Evolutionary conservation across 2,113 vertebrate genomes (phyloP).

Genomic region (Macquaria australasica): DNA sequence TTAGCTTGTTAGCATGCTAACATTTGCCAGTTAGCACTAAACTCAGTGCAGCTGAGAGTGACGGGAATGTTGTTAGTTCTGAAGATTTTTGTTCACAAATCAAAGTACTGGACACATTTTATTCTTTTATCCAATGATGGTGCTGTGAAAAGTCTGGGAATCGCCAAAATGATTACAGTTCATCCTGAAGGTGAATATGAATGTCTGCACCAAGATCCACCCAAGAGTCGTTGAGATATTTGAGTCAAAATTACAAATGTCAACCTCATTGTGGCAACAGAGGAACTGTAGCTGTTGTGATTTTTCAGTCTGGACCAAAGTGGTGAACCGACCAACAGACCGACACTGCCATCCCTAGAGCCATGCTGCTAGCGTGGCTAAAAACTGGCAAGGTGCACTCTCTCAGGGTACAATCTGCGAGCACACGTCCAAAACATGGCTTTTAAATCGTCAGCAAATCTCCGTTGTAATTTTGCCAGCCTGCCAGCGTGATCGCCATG

Average conservation of each 20-base stretch:
- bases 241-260: not conserved
- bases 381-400: not conserved
- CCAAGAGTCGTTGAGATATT: not conserved
- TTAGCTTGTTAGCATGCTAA: not conserved
- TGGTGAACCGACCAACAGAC: not conserved
- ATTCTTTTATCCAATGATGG: not conserved
- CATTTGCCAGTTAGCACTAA: not conserved
- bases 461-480: conserved; percentile 12
- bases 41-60: not conserved
- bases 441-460: conserved; percentile 32
- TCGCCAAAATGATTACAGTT: not conserved
- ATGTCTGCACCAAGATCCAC: not conserved
- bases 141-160: no score
- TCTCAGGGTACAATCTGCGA: conserved; percentile 5
- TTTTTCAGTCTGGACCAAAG: not conserved
- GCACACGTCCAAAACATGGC: conserved; percentile 5
- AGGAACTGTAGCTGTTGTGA: not conserved
- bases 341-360: not conserved
- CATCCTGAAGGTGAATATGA: not conserved
- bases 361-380: not conserved
- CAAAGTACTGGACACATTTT: not conserved
- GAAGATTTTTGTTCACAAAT: not conserved
- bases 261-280: not conserved
- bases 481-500: conserved; percentile 28
- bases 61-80: not conserved